A percentile compares a stretch with the other conserved stretches of the same genome.
phyloP scores from a whole-genome alignment of 2,797 vertebrate species.

The Nyctibius grandis region DNA sequence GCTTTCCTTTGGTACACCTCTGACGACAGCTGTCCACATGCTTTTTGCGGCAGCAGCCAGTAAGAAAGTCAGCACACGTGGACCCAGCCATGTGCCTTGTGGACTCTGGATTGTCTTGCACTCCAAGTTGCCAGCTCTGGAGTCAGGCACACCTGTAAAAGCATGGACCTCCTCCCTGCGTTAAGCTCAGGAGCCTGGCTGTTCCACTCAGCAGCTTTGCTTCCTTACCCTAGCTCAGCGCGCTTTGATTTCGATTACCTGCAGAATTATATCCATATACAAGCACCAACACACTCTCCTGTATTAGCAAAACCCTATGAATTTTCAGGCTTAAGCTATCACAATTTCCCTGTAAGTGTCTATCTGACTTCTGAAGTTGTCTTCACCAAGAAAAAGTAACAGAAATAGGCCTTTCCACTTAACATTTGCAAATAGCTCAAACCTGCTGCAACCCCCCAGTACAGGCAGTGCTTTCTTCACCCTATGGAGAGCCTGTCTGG shows the following conservation, averaged over 20 bases:
- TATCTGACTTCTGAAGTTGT: background rate
- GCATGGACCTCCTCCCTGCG: background rate
- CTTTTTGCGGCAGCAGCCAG: background rate
- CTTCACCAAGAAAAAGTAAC: background rate
- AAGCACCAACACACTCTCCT: accelerated
- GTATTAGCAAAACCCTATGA: background rate
- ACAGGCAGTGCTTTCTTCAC: background rate
- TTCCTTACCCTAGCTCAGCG: background rate
- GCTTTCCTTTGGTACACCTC: constrained; percentile 23
- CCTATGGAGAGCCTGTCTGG: accelerated
- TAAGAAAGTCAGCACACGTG: background rate
- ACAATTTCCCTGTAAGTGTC: background rate
- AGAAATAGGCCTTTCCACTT: background rate
- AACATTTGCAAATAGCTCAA: background rate
- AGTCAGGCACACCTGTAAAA: background rate
- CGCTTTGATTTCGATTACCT: background rate
- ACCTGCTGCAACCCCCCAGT: background rate
- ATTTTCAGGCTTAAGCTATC: background rate
- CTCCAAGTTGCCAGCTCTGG: background rate
- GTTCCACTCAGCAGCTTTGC: background rate
- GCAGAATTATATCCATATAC: background rate
- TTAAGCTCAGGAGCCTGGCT: background rate
- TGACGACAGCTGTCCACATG: background rate
- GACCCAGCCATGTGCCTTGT: background rate
- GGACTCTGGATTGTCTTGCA: background rate